Evolutionary conservation across 92 coral and sea anemone species (phyloP), one percentile per base, ranked within the genome.

Genomic region (Bergia puertoricense): DNA sequence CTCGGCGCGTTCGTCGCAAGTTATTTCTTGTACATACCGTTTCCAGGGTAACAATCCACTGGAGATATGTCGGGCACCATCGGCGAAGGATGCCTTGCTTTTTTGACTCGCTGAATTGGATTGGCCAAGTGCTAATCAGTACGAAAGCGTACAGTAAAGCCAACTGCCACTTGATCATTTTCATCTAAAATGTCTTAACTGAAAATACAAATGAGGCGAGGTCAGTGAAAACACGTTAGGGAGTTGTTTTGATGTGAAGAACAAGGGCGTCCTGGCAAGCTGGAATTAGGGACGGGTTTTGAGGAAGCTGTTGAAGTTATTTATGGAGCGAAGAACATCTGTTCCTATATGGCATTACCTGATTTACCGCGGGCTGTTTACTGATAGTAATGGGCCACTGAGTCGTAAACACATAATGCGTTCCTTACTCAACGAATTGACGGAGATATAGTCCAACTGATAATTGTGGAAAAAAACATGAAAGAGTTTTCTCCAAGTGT

Each of bases 21-120:
- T 37, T 48, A 1, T 39, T 4, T 4, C 77, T 84, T 30, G 66
- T 15, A 48, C 87, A 84, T 8, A 84, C 30, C 6, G 65, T 84
- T 23, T 46, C 79, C 62, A 84, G 44, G 77, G 46, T 44, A 71
- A 23, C 77, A 11, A 84, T 66, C 87, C 87, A 69, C 22, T 84
- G 46, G 18, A 38, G 1, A 50, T 84, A 84, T 4, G 87, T 84
- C 4, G 87, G 87, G 40, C 87, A 84, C 87, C 87, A 84, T 13
- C 77, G 78, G 0, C 71, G 56, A 11, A 84, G 79, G n/a, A 23
- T 6, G 2, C 87, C 87, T 54, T 80, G 72, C 38, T 84, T 69
- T 36, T 84, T 84, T 7, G 5, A 79, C 23, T 84, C 78, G 43
- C 78, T 84, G 16, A 84, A 10, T 48, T 84, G 87, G 23, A 68